Percentiles rank a stretch among this genome's conserved stretches.
These are phyloP conservation scores for Antigone vipio DNA, from an alignment of 2,113 vertebrate genomes.

Conservation along the genomic window DNA sequence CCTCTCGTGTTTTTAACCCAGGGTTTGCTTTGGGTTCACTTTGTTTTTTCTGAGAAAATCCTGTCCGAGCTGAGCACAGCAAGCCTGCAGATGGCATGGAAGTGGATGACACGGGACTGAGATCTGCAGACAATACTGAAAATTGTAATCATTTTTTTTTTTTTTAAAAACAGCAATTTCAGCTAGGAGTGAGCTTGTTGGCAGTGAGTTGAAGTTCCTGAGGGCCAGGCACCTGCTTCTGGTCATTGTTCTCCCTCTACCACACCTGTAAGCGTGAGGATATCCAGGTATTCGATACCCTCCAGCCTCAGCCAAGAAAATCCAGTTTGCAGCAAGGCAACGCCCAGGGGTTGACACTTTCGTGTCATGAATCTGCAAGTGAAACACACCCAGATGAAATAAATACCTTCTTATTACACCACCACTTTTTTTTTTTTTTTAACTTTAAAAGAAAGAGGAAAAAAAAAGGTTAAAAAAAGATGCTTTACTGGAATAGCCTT, in stretches of 20 bases:
- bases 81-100: constrained; percentile 56
- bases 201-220: constrained; percentile 53
- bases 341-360: neutral
- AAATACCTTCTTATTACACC: neutral
- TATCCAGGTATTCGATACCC: constrained; percentile 54
- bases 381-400: neutral
- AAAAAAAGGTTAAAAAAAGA: neutral
- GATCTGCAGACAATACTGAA: constrained; percentile 16
- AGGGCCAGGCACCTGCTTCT: constrained; percentile 75
- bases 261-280: constrained; percentile 68
- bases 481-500: neutral
- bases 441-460: neutral
- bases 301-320: constrained; percentile 36
- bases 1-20: neutral
- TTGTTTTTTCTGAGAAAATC: constrained; percentile 48
- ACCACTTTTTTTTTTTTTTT: neutral
- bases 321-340: neutral
- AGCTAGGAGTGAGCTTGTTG: neutral
- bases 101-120: constrained; percentile 27
- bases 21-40: neutral
- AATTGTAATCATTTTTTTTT: neutral
- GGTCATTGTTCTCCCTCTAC: constrained; percentile 74
- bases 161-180: neutral
- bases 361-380: constrained; percentile 5
- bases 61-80: constrained; percentile 19